Evolutionary conservation across 2,888 invertebrate genomes (phyloP).

Genomic region (Drosophila barbarae): DNA sequence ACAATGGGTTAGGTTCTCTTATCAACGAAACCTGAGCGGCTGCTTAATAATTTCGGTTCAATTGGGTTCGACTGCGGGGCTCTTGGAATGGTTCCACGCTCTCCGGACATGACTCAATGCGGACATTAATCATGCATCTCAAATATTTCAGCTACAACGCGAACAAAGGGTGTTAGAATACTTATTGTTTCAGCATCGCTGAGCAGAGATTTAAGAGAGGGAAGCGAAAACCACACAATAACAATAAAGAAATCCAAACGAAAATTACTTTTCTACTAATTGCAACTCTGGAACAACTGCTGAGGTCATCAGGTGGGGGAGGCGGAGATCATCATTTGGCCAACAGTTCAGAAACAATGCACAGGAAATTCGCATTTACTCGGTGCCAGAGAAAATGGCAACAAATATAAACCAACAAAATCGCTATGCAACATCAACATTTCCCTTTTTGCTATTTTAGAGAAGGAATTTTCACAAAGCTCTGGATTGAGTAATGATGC

Average conservation of each 20-base stretch:
- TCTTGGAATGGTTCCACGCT: slow-evolving; percentile 40
- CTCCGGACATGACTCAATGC: slow-evolving; percentile 46
- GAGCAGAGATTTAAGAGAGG: slow-evolving; percentile 31
- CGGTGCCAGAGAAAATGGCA: slow-evolving; percentile 32
- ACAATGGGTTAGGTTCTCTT: slow-evolving; percentile 1
- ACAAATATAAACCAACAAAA: slow-evolving; percentile 36
- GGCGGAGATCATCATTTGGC: slow-evolving; percentile 25
- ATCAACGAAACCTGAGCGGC: slow-evolving; percentile 36
- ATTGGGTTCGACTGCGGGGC: slow-evolving; percentile 20
- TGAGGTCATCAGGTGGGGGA: slow-evolving; percentile 30
- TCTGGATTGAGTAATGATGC: slow-evolving; percentile 28
- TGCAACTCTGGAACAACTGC: slow-evolving; percentile 38
- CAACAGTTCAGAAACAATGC: slow-evolving; percentile 48
- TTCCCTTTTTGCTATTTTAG: slow-evolving; percentile 24
- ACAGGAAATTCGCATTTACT: slow-evolving; percentile 58
- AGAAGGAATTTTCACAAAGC: slow-evolving; percentile 28
- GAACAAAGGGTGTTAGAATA: slow-evolving; percentile 41
- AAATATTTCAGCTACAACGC: slow-evolving; percentile 4
- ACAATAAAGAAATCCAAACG: slow-evolving; percentile 27
- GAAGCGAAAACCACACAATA: slow-evolving; percentile 21
- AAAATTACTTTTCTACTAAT: slow-evolving; percentile 47
- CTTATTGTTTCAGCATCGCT: slow-evolving; percentile 44
- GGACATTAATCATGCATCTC: slow-evolving; percentile 45
- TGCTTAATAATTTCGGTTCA: slow-evolving; percentile 28
- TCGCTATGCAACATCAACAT: slow-evolving; percentile 34